Conservation (phyloP, 2,888 invertebrate genomes). For the Glaucopsyche alexis region DNA sequence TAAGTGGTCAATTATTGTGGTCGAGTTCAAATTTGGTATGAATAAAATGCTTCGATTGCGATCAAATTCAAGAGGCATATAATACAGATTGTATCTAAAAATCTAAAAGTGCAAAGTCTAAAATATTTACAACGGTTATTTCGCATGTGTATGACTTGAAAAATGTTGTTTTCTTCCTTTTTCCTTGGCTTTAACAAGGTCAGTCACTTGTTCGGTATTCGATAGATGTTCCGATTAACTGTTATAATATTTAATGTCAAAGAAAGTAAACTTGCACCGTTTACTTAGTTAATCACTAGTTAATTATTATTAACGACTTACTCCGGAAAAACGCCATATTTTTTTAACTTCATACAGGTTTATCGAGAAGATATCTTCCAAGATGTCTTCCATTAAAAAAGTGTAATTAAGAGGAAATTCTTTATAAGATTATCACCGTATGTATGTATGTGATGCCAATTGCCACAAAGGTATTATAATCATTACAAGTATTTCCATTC, state of each 20-base stretch:
- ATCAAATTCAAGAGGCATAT: slow-evolving; percentile 2
- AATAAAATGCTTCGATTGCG: neutral
- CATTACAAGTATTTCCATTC: neutral
- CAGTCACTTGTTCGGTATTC: neutral
- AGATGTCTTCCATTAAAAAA: neutral
- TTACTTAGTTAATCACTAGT: no score
- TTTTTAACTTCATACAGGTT: neutral
- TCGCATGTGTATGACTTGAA: slow-evolving; percentile 5
- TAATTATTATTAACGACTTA: neutral
- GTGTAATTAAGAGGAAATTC: neutral
- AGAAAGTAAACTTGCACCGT: neutral
- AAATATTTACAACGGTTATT: neutral
- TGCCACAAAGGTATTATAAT: neutral
- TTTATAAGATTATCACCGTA: neutral
- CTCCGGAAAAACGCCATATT: neutral
- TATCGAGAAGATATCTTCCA: no score
- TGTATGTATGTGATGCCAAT: neutral
- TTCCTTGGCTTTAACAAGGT: slow-evolving; percentile 10
- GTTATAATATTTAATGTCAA: neutral
- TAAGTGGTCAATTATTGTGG: neutral
- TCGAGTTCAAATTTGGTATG: neutral
- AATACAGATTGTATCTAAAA: slow-evolving; percentile 16
- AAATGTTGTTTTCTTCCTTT: slow-evolving; percentile 9
- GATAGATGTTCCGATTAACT: slow-evolving; percentile 4
- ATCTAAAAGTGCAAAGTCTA: slow-evolving; percentile 7